Conservation (phyloP, 2,888 invertebrate species). For the Drosophila gaucha region DNA sequence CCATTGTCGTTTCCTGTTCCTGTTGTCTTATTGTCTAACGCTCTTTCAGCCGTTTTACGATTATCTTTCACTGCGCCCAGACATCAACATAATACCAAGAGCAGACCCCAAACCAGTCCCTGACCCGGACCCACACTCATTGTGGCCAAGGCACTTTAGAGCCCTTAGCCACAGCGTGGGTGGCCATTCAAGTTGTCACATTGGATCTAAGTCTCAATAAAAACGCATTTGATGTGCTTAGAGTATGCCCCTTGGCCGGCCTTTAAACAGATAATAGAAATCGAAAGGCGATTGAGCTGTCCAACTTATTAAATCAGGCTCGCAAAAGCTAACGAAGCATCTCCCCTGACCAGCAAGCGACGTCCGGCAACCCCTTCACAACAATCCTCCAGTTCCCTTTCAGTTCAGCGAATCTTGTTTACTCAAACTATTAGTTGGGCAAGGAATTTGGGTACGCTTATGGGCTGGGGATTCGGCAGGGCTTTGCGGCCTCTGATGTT, state of each 20-base stretch:
- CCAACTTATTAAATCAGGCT: slow-evolving; percentile 69
- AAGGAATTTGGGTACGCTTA: slow-evolving; percentile 14
- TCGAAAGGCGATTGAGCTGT: slow-evolving; percentile 49
- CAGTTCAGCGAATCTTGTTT: slow-evolving; percentile 56
- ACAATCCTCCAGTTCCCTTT: slow-evolving; percentile 7
- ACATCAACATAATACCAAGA: slow-evolving; percentile 13
- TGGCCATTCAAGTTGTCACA: slow-evolving; percentile 64
- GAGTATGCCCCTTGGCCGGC: slow-evolving; percentile 16
- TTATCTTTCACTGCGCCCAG: slow-evolving; percentile 45
- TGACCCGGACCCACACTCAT: slow-evolving; percentile 38
- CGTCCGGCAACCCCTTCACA: slow-evolving; percentile 35
- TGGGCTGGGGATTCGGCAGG: not conserved
- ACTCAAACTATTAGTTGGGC: slow-evolving; percentile 73
- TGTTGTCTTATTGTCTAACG: slow-evolving; percentile 64
- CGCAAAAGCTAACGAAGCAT: slow-evolving; percentile 61
- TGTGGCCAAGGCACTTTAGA: slow-evolving; percentile 77
- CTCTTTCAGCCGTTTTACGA: slow-evolving; percentile 67
- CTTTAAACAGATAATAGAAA: slow-evolving; percentile 68
- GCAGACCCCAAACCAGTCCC: slow-evolving; percentile 11
- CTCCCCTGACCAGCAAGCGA: slow-evolving; percentile 10
- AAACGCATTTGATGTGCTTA: slow-evolving; percentile 70
- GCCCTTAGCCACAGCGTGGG: slow-evolving; percentile 57
- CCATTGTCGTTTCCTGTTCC: slow-evolving; percentile 79
- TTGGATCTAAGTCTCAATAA: slow-evolving; percentile 70
- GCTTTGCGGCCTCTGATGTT: slow-evolving; percentile 49